These are phyloP conservation scores for Chunga burmeisteri DNA, from an alignment of 2,113 vertebrate species.

Conservation along the genomic window DNA sequence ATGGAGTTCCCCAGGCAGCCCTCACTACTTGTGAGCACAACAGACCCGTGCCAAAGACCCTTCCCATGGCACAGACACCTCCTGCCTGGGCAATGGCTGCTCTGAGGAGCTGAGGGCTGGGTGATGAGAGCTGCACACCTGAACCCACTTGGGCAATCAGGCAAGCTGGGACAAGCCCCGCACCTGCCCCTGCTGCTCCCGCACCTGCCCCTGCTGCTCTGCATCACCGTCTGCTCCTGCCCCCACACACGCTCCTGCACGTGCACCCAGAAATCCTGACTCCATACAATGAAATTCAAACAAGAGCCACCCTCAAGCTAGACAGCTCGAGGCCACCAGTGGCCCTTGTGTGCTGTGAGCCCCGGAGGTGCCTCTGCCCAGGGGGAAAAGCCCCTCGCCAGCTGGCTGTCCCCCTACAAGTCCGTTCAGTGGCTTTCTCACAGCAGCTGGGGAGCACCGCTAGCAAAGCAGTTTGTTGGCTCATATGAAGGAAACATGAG, in stretches of 20 bases:
- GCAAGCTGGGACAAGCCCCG: no score
- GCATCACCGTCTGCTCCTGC: background rate
- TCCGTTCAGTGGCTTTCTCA: background rate
- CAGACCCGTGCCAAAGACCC: fast-evolving
- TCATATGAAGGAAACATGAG: background rate
- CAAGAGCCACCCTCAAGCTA: background rate
- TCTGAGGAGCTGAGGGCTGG: background rate
- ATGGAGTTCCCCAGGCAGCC: fast-evolving
- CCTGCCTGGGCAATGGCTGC: background rate
- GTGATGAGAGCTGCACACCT: background rate
- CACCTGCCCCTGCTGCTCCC: background rate
- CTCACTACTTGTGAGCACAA: fast-evolving
- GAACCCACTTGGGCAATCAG: background rate
- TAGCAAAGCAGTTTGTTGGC: background rate
- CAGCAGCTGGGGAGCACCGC: fast-evolving
- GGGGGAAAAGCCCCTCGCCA: fast-evolving
- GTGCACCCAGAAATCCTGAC: background rate
- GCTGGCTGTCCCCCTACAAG: background rate
- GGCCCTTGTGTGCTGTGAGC: background rate
- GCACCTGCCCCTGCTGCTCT: background rate
- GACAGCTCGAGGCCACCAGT: background rate
- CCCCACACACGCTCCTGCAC: fast-evolving
- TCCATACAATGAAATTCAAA: constrained; percentile 19
- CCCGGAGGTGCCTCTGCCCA: fast-evolving
- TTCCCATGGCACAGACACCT: fast-evolving